Evolutionary conservation across 2,888 invertebrate genomes (phyloP).

Genomic region (Dynastes grantii): DNA sequence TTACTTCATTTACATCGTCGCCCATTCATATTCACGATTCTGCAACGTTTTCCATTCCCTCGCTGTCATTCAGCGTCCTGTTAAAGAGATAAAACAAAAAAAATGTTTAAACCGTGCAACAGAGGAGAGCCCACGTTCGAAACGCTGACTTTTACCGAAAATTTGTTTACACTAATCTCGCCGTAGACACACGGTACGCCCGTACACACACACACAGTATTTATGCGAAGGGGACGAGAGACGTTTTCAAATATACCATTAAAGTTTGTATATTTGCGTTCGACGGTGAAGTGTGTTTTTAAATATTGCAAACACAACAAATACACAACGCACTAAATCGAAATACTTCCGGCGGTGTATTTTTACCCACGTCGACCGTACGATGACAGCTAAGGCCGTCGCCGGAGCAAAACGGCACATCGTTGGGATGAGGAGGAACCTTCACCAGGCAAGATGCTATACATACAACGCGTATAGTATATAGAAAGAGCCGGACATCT

Average conservation of each 20-base stretch:
- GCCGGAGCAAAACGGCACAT: neutral
- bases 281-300: slow-evolving; percentile 53
- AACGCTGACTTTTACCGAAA: neutral
- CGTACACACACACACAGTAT: neutral
- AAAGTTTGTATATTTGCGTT: slow-evolving; percentile 51
- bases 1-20: no score
- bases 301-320: slow-evolving; percentile 57
- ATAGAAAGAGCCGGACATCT: slow-evolving; percentile 10
- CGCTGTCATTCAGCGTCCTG: neutral
- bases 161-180: neutral
- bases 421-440: neutral
- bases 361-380: slow-evolving; percentile 44
- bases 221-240: slow-evolving; percentile 4
- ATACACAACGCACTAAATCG: slow-evolving; percentile 44
- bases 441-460: neutral
- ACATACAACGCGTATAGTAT: neutral
- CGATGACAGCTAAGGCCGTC: slow-evolving; percentile 35
- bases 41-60: no score
- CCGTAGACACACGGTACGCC: neutral
- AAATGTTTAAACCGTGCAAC: neutral
- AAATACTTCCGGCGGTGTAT: slow-evolving; percentile 47
- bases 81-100: slow-evolving; percentile 1
- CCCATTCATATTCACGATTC: no score
- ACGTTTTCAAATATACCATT: slow-evolving; percentile 38
- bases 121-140: neutral